A percentile compares a stretch with the other conserved stretches of the same genome.
Conservation (phyloP, 2,113 vertebrate species). For the Motacilla alba region DNA sequence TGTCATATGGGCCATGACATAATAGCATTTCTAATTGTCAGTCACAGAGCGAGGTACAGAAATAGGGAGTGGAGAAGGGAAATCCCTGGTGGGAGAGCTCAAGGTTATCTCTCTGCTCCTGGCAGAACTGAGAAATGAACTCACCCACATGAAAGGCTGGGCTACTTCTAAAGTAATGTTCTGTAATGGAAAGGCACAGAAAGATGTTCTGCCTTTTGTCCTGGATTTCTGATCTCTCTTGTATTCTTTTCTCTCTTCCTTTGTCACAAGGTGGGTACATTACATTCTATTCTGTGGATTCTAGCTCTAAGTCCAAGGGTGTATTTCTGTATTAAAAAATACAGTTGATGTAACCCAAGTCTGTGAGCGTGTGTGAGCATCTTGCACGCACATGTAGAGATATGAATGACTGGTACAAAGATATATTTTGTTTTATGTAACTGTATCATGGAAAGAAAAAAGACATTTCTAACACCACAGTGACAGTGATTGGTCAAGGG, state of each 20-base stretch:
- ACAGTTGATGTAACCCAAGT: neutral
- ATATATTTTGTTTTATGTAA: neutral
- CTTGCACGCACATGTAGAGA: neutral
- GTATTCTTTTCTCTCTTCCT: neutral
- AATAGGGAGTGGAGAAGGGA: neutral
- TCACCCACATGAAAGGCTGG: neutral
- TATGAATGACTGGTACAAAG: neutral
- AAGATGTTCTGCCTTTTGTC: slow-evolving; percentile 27
- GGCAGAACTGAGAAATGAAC: neutral
- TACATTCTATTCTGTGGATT: neutral
- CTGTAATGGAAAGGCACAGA: neutral
- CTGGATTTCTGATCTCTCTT: neutral
- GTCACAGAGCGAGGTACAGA: neutral
- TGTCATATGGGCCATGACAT: slow-evolving; percentile 19
- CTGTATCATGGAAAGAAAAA: neutral
- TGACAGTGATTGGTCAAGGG: neutral
- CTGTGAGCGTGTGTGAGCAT: neutral
- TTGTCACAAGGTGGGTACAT: neutral
- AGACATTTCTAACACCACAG: neutral
- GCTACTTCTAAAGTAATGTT: neutral
- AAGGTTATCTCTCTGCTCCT: neutral
- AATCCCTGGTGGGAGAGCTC: neutral
- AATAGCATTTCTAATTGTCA: slow-evolving; percentile 61
- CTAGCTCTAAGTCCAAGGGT: neutral
- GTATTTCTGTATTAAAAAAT: neutral